A percentile compares a stretch with the other conserved stretches of the same genome.
These are phyloP conservation scores for Unio delphinus DNA, from an alignment of 2,888 invertebrate species.

Conservation along the genomic window DNA sequence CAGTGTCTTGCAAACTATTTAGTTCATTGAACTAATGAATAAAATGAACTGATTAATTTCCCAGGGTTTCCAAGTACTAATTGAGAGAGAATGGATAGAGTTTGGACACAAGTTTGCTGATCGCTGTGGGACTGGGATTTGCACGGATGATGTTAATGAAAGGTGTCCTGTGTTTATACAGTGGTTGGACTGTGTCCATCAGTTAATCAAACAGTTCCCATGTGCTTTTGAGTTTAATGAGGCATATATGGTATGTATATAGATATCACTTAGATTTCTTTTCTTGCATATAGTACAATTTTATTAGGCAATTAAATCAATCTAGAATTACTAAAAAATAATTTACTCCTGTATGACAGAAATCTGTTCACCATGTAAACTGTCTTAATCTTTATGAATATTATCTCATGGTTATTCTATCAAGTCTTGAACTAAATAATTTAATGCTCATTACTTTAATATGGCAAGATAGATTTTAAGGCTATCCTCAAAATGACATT, in stretches of 20 bases:
- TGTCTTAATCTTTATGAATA: no score
- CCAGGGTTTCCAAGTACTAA: conserved; percentile 92
- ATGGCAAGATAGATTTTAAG: no score
- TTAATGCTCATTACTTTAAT: no score
- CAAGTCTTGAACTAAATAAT: no score
- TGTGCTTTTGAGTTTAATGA: conserved; percentile 96
- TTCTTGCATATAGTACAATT: no score
- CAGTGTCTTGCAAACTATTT: background rate
- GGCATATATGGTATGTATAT: conserved; percentile 85
- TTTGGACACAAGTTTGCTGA: conserved; percentile 99
- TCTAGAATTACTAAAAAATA: no score
- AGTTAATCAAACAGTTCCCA: conserved; percentile 89
- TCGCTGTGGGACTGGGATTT: conserved; percentile 79
- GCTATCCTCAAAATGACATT: no score
- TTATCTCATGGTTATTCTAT: no score
- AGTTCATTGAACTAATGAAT: background rate
- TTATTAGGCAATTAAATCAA: no score
- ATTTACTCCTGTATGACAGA: no score
- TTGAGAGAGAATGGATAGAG: conserved; percentile 97
- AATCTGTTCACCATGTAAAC: no score
- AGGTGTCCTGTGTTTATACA: conserved; percentile 97
- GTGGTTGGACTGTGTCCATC: conserved; percentile 97
- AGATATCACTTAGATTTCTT: no score
- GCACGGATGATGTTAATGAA: conserved; percentile 92
- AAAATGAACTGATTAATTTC: conserved; percentile 37